Evolutionary conservation across 1,140 invertebrate genomes (phyloP).

Genomic region (Matsumurasca onukii): DNA sequence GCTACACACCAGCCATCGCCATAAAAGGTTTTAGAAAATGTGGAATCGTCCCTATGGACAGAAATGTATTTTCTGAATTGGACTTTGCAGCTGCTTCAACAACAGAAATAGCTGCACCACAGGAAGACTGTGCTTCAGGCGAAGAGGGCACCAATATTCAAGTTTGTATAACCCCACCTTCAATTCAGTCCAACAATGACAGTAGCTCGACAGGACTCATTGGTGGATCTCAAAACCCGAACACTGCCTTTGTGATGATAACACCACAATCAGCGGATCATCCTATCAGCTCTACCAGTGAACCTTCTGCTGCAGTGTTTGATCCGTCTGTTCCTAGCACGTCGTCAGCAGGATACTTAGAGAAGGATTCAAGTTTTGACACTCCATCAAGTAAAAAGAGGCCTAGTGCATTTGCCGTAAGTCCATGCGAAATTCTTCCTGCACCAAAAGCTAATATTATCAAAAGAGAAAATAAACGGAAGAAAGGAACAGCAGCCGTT

Average conservation of each 20-base stretch:
- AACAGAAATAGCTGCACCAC: slow-evolving; percentile 49
- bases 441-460: slow-evolving; percentile 33
- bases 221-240: background rate
- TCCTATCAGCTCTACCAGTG: background rate
- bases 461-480: slow-evolving; percentile 34
- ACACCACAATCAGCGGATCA: background rate
- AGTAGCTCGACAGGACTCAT: background rate
- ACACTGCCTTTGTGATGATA: background rate
- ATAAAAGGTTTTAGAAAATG: slow-evolving; percentile 40
- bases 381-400: background rate
- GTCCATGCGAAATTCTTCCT: slow-evolving; percentile 28
- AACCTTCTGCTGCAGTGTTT: background rate
- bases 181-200: background rate
- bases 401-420: slow-evolving; percentile 5
- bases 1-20: slow-evolving; percentile 43
- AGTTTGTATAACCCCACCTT: background rate
- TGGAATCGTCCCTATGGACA: slow-evolving; percentile 43
- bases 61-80: slow-evolving; percentile 41
- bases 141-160: background rate
- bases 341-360: background rate
- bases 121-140: slow-evolving; percentile 24
- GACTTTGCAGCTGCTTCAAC: slow-evolving; percentile 48
- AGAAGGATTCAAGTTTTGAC: background rate
- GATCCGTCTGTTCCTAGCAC: background rate
- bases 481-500: slow-evolving; percentile 14